Base-by-base conservation (phyloP, 2,113 vertebrate genomes). In the Vombatus ursinus region DNA sequence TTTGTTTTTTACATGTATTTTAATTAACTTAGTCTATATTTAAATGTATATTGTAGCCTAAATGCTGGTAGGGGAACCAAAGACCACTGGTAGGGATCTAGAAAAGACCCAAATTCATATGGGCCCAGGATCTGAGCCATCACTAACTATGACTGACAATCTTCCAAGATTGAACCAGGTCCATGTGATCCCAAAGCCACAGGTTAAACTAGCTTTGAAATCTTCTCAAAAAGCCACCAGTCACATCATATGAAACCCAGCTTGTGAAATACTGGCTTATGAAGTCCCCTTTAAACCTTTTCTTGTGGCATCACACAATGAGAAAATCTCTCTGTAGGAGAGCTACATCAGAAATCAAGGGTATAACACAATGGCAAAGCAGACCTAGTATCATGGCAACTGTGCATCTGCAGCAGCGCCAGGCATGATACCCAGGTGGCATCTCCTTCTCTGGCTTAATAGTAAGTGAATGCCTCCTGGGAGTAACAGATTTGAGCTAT, bases 401-500 rank as follows among this genome's bases (percentile, higher is more conserved):
- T 53, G 16, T 91, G 28, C 50, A 37, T 92, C 91, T 77, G 23
- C 50, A 91, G 22, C 52, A 49, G 22, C 92, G 25, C 8, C 23
- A 12, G 49, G 31, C 49, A 24, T 51, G 91, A 0, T 25, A 61
- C 31, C 84, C 51, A 61, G 68, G 28, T 47, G 89, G 24, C 54
- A n/a, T 52, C 1, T 47, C 93, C 51, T 92, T 47, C 50, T 93
- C 54, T 93, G 68, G 31, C 50, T 94, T 51, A 51, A 49, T 89
- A 26, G 9, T 47, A 90, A 95, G 51, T 90, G 68, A 44, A 84
- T 10, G 84, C 93, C 90, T 96, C 48, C 96, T 52, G 93, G 90
- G 51, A 93, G 22, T 53, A 51, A 89, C 23, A 44, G 54, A 90
- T 89, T 57, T 90, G 61, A 93, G 91, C 50, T 12, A 23, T 53